Evolutionary conservation across 1,140 invertebrate genomes (phyloP).

Genomic region (Papilio machaon): DNA sequence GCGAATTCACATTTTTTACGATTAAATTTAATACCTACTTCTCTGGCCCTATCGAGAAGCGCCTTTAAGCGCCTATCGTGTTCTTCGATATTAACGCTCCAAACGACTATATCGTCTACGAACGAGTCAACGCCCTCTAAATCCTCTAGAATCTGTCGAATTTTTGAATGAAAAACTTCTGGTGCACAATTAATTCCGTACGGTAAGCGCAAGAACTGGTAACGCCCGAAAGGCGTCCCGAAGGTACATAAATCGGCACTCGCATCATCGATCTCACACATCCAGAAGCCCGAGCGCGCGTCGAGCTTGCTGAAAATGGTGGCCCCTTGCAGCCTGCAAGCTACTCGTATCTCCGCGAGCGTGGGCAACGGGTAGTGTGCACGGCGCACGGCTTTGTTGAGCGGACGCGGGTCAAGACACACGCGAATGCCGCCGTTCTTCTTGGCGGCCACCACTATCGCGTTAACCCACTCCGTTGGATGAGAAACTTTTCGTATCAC

Average conservation of each 20-base stretch:
- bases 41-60: constrained; percentile 20
- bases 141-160: constrained; percentile 41
- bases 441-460: too few species aligned
- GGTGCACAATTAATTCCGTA: constrained; percentile 48
- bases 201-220: constrained; percentile 48
- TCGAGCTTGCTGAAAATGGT: constrained; percentile 42
- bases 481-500: too few species aligned
- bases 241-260: constrained; percentile 50
- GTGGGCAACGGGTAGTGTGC: too few species aligned
- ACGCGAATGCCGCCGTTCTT: too few species aligned
- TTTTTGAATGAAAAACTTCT: constrained; percentile 47
- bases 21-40: constrained; percentile 28
- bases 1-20: background rate
- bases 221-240: constrained; percentile 46
- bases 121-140: constrained; percentile 44
- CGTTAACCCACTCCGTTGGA: too few species aligned
- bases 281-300: constrained; percentile 46
- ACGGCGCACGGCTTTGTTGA: too few species aligned
- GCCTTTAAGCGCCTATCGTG: constrained; percentile 27
- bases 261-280: constrained; percentile 31
- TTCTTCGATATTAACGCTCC: background rate
- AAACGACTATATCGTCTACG: constrained; percentile 44
- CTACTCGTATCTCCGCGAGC: constrained; percentile 45
- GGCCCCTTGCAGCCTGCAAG: constrained; percentile 39
- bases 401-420: too few species aligned